Evolutionary conservation across 1,140 invertebrate genomes (phyloP).

Genomic region (Solen grandis): DNA sequence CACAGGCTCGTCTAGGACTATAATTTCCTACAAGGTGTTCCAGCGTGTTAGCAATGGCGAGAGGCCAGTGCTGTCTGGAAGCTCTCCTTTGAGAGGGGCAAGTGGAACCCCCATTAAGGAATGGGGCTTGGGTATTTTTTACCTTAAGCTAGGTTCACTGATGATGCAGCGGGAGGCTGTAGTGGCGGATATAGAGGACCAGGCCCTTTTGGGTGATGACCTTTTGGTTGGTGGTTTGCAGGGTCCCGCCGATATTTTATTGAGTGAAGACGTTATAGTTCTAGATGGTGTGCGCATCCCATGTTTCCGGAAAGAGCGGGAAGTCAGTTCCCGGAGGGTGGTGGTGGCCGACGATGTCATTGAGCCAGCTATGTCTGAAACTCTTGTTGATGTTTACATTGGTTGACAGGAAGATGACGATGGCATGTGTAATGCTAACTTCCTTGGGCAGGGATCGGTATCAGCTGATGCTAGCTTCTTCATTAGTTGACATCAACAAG

Average conservation of each 20-base stretch:
- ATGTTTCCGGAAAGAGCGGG: too few species aligned
- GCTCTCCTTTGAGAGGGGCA: neutral
- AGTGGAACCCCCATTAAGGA: neutral
- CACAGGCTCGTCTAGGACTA: neutral
- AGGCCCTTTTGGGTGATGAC: neutral
- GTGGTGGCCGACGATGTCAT: neutral
- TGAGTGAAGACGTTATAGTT: neutral
- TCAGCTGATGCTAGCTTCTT: neutral
- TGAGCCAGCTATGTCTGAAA: neutral
- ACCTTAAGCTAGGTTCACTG: neutral
- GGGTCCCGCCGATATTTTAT: neutral
- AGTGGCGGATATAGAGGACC: constrained; percentile 1
- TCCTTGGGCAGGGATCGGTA: neutral
- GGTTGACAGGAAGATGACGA: neutral
- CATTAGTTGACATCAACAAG: neutral
- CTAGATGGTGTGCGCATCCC: neutral
- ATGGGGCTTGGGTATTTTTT: neutral
- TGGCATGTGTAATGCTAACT: neutral
- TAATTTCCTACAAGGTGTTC: too few species aligned
- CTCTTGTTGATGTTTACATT: neutral
- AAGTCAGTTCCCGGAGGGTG: too few species aligned
- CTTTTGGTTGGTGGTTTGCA: neutral
- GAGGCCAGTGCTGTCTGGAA: neutral
- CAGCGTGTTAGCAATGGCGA: too few species aligned
- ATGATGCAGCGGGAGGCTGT: neutral